Base-by-base conservation (phyloP, 2,113 vertebrate genomes). In the Neolamprologus tretocephalus region DNA sequence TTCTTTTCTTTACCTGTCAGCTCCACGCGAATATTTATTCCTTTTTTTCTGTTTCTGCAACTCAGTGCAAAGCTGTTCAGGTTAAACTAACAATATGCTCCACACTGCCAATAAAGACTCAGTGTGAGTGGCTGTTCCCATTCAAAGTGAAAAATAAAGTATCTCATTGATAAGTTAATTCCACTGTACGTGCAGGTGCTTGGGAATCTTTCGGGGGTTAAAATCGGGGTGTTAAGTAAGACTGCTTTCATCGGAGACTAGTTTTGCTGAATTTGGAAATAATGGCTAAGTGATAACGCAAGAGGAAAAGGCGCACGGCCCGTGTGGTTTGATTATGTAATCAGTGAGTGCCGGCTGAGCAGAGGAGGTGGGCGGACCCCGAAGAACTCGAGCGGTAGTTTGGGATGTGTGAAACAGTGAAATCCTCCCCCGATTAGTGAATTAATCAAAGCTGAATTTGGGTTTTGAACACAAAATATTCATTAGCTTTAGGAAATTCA, bases 351-450 rank as follows among this genome's bases (percentile, higher is more conserved):
- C 35, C 81, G 63, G 86, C 73, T 82, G 82, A 21, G 6, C 11
- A 81, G 9, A 3, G 68, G 78, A 73, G 81, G 81, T 37, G 88
- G 91, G 91, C 84, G 89, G 58, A 81, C 10, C 58, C 54, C 1
- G 71, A 49, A 31, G 42, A 19, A 78, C 16, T 47, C 14, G 16
- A 47, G 42, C 5, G 7, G 21, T 5, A 33, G 19, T 47, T 79
- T 33, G 19, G 89, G 63, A 12, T 42, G 82, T 53, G 82, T 14
- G 17, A 21, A 53, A 31, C 14, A 11, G 33, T 9, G 28, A 83
- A 83, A 7, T 35, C n/a, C 21, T 37, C 14, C 16, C 6, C 53
- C n/a, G 51, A 45, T 84, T 26, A 45, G 37, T 19, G 26, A 55
- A 40, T 57, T 28, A 21, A 28, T 19, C 11, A 55, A 49, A 31